Conservation (phyloP, 2,888 invertebrate species). For the Cancer borealis region DNA sequence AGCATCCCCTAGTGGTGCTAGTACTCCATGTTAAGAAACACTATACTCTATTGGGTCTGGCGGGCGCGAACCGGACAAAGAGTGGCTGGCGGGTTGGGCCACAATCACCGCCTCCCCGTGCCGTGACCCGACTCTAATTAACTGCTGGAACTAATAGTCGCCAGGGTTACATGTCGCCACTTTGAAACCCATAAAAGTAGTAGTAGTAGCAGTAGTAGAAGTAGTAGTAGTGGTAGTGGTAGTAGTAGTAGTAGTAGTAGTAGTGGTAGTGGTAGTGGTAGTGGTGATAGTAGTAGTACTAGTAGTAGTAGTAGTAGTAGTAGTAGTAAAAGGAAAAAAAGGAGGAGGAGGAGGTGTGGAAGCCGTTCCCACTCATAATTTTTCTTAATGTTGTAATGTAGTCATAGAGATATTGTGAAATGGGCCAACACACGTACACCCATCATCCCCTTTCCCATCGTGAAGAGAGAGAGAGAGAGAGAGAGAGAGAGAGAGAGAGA, state of each 20-base stretch:
- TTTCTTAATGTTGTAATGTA: background rate
- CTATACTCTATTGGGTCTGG: background rate
- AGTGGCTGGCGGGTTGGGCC: background rate
- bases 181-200: constrained; percentile 35
- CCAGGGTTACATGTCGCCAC: background rate
- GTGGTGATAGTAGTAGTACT: constrained; percentile 28
- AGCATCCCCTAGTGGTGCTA: too few species aligned
- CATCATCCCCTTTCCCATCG: background rate
- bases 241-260: too few species aligned
- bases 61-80: background rate
- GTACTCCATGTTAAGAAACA: too few species aligned
- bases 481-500: background rate
- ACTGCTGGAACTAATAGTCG: constrained; percentile 9
- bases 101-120: background rate
- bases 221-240: background rate
- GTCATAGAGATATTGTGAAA: background rate
- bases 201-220: constrained; percentile 40
- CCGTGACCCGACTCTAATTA: background rate
- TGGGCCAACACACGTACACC: constrained; percentile 1
- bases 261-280: too few species aligned
- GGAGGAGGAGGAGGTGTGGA: background rate
- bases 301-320: background rate
- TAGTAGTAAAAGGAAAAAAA: background rate
- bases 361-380: background rate
- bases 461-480: background rate